phyloP scores from a whole-genome alignment of 2,113 vertebrate species.

The Tragelaphus imberbis region DNA sequence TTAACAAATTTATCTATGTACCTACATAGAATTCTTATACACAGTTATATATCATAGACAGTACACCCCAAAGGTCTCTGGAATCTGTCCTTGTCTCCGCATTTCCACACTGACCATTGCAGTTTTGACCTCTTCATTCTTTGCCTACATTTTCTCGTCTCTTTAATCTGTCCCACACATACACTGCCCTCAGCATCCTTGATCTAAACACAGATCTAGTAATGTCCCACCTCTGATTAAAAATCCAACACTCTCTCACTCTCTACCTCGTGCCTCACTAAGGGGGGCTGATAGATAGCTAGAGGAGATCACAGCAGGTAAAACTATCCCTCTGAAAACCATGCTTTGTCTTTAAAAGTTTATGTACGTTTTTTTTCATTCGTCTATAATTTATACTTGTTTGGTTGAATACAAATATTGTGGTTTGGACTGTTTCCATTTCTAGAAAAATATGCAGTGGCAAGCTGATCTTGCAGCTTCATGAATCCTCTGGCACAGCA shows the following conservation, averaged over 20 bases:
- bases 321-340: background rate
- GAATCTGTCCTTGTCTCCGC: background rate
- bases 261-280: background rate
- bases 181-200: background rate
- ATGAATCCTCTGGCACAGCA: background rate
- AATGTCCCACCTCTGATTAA: background rate
- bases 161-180: background rate
- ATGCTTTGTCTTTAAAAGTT: slow-evolving; percentile 1
- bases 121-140: background rate
- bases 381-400: background rate
- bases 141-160: background rate
- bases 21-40: background rate
- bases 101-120: background rate
- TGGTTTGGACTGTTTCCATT: background rate
- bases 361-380: background rate
- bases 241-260: background rate
- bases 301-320: background rate
- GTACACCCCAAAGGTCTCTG: background rate
- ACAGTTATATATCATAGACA: background rate
- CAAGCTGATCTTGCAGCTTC: background rate
- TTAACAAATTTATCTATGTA: background rate
- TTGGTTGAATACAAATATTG: slow-evolving; percentile 2
- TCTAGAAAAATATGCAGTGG: background rate
- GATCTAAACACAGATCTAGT: background rate
- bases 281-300: background rate